Evolutionary conservation across 1,140 invertebrate species (phyloP).

Genomic region (Cecropterus lyciades): DNA sequence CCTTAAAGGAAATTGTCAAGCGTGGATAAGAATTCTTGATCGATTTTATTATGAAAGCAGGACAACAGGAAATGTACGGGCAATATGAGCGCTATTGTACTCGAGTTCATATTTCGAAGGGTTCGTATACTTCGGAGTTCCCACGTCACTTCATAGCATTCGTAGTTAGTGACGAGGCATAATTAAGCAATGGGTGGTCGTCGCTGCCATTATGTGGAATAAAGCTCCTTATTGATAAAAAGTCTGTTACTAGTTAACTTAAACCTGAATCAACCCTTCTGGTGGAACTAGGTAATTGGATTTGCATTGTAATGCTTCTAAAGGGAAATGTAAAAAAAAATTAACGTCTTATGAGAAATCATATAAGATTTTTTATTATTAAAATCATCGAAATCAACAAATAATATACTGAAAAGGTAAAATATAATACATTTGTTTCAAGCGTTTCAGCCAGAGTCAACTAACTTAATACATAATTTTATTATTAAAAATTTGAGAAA

Average conservation of each 20-base stretch:
- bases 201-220: not conserved
- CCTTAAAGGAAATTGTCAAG: constrained; percentile 10
- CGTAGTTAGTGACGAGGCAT: constrained; percentile 42
- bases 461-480: too few relatives aligned
- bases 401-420: too few relatives aligned
- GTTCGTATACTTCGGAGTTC: constrained; percentile 40
- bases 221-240: constrained; percentile 2
- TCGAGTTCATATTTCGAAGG: constrained; percentile 39
- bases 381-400: too few relatives aligned
- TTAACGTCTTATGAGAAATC: too few relatives aligned
- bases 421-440: too few relatives aligned
- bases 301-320: not conserved
- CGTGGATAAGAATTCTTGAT: constrained; percentile 12
- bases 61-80: constrained; percentile 28
- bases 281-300: not conserved
- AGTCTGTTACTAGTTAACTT: constrained; percentile 1
- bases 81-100: constrained; percentile 27
- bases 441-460: too few relatives aligned
- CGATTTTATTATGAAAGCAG: constrained; percentile 16
- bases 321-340: too few relatives aligned
- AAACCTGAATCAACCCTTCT: not conserved
- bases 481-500: too few relatives aligned
- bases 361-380: too few relatives aligned
- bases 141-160: constrained; percentile 46
- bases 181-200: constrained; percentile 58